phyloP scores from a whole-genome alignment of 2,113 vertebrate species.

The Mus musculus region DNA sequence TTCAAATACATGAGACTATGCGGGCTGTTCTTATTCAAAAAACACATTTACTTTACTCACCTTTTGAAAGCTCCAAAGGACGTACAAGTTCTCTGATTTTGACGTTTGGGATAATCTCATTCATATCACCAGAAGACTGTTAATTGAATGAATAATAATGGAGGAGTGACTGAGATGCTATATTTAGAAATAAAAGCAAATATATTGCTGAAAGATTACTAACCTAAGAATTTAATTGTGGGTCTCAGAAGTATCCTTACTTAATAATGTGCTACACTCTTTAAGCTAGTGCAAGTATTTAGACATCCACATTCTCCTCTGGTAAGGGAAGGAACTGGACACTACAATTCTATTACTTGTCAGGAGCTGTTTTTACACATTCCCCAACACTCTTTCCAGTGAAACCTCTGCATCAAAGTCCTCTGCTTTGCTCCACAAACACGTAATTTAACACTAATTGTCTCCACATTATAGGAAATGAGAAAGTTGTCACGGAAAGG shows the following conservation, averaged over 20 bases:
- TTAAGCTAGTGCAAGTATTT: constrained; percentile 27
- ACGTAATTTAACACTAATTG: constrained; percentile 81
- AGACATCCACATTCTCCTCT: constrained; percentile 52
- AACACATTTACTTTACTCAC: not conserved
- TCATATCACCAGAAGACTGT: not conserved
- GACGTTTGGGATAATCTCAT: not conserved
- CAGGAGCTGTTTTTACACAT: constrained; percentile 62
- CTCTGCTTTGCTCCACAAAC: constrained; percentile 76
- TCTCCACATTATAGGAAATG: constrained; percentile 77
- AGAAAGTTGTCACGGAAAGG: constrained; percentile 80
- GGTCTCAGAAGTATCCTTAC: not conserved
- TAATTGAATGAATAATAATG: not conserved
- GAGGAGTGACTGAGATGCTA: not conserved
- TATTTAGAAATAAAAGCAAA: constrained; percentile 26
- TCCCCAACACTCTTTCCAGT: constrained; percentile 9
- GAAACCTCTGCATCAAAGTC: constrained; percentile 68
- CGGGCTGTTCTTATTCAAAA: not conserved
- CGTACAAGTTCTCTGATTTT: not conserved
- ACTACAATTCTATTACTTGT: constrained; percentile 65
- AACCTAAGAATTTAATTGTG: not conserved
- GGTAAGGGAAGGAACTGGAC: constrained; percentile 65
- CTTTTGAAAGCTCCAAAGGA: not conserved
- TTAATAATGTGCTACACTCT: not conserved
- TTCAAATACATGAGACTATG: too few species aligned
- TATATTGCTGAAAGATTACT: not conserved